Evolutionary conservation across 1,140 invertebrate genomes (phyloP).

Genomic region (Microplitis demolitor): DNA sequence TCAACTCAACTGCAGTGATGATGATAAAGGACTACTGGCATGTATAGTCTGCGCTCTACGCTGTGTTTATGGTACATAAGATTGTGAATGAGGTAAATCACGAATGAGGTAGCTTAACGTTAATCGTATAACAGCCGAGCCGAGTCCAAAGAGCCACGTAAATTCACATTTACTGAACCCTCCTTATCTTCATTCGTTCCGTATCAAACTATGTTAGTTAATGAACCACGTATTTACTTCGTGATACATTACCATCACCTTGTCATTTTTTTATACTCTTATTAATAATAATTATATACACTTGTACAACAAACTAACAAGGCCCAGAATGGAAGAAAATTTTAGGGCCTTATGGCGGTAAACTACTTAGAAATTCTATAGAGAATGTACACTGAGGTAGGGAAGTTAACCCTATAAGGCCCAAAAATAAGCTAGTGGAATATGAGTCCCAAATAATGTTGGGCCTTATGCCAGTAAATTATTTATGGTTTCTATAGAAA

Average conservation of each 20-base stretch:
- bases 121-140: no score
- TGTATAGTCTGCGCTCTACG: not conserved
- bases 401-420: no score
- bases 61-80: not conserved
- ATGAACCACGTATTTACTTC: not conserved
- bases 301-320: no score
- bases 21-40: not conserved
- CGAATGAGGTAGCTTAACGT: not conserved
- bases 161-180: not conserved
- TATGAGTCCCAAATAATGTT: no score
- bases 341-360: no score
- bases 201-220: not conserved
- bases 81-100: conserved; percentile 14
- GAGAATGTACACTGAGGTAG: no score
- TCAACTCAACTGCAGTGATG: not conserved
- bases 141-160: not conserved
- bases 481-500: no score
- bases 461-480: no score
- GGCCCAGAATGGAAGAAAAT: no score
- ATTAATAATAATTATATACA: not conserved
- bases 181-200: conserved; percentile 10
- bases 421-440: no score
- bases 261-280: not conserved
- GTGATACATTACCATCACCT: not conserved
- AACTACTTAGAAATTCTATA: no score